Evolutionary conservation across 2,888 invertebrate species (phyloP).

Genomic region (Emmelina monodactyla): DNA sequence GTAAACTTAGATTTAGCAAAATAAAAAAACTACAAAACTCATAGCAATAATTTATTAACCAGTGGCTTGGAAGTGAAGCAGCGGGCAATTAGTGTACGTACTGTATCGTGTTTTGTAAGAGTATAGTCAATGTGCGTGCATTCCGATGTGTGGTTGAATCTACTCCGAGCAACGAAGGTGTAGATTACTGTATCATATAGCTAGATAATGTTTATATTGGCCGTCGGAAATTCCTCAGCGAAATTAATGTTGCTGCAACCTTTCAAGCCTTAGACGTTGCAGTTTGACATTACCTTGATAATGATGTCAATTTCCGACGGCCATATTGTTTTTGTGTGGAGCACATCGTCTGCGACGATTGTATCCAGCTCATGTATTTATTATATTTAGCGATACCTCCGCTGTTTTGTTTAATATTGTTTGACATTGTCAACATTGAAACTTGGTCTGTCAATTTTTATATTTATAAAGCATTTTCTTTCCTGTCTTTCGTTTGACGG

Average conservation of each 20-base stretch:
- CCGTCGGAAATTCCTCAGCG: conserved; percentile 19
- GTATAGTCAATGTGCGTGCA: conserved; percentile 12
- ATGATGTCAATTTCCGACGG: conserved; percentile 1
- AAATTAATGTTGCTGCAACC: conserved; percentile 3
- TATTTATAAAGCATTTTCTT: too few relatives aligned
- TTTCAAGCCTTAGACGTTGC: not conserved
- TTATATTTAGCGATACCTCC: not conserved
- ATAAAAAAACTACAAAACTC: too few relatives aligned
- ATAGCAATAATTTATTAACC: too few relatives aligned
- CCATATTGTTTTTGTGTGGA: conserved; percentile 2
- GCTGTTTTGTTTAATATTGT: not conserved
- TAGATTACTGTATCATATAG: conserved; percentile 25
- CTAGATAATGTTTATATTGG: conserved; percentile 26
- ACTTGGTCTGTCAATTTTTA: too few relatives aligned
- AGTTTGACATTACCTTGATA: too few relatives aligned
- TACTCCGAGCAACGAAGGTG: conserved; percentile 12
- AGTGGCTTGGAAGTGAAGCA: conserved; percentile 24
- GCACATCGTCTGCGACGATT: not conserved
- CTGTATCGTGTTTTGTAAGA: conserved; percentile 1
- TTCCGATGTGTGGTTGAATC: conserved; percentile 8
- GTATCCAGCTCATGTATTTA: conserved; percentile 2
- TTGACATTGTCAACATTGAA: too few relatives aligned
- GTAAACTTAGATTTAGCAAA: too few relatives aligned
- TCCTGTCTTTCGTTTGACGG: too few relatives aligned
- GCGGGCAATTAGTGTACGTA: too few relatives aligned